phyloP scores from a whole-genome alignment of 2,113 vertebrate species.

The Hoplias malabaricus region DNA sequence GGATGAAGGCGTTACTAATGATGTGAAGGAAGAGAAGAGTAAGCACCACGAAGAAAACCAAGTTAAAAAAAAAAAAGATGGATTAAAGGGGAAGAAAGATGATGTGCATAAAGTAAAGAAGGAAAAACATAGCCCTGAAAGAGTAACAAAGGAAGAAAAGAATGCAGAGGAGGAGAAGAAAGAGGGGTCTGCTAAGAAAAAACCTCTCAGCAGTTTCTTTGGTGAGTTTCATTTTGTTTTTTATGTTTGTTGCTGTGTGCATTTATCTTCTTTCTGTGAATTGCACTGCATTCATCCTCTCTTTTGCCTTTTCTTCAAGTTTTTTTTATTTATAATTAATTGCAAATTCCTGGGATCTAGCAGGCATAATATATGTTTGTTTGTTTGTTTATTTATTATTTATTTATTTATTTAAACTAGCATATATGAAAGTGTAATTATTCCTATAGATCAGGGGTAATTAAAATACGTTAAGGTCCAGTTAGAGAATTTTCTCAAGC shows the following conservation, averaged over 20 bases:
- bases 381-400: not conserved
- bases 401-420: not conserved
- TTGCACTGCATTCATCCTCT: not conserved
- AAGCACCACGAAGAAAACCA: constrained; percentile 18
- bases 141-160: constrained; percentile 48
- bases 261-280: not conserved
- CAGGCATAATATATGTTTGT: not conserved
- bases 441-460: too few species aligned
- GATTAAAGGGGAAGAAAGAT: constrained; percentile 34
- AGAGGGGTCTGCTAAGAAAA: constrained; percentile 60
- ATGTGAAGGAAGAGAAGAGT: not conserved
- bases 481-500: too few species aligned
- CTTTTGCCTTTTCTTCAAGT: not conserved
- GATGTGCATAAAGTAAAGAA: constrained; percentile 9
- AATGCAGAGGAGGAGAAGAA: constrained; percentile 53
- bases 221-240: constrained; percentile 65
- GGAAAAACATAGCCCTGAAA: constrained; percentile 53
- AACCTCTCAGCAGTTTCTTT: constrained; percentile 82
- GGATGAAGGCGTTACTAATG: not conserved
- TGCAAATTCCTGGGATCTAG: too few species aligned
- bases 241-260: not conserved
- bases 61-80: constrained; percentile 44
- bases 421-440: too few species aligned
- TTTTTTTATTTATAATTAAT: not conserved
- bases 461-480: too few species aligned